A percentile compares a stretch with the other conserved stretches of the same genome.
Conservation (phyloP, 2,888 invertebrate species). For the Callinectes sapidus region DNA sequence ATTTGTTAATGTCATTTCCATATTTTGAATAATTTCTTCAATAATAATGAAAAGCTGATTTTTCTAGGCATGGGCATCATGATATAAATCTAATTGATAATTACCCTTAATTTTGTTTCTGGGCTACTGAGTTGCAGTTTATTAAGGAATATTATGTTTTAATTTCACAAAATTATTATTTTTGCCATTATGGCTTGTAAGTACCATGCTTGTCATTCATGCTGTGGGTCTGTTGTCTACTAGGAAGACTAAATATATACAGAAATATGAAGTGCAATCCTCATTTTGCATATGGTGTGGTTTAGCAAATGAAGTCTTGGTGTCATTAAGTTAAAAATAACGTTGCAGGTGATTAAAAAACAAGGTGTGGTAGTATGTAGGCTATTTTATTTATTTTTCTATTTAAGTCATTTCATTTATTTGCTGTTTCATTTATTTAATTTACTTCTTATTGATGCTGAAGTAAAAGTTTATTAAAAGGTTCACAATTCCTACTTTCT, state of each 20-base stretch:
- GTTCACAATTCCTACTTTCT: too few species aligned
- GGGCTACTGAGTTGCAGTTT: not conserved
- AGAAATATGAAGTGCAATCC: not conserved
- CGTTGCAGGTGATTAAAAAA: not conserved
- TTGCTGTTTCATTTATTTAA: too few species aligned
- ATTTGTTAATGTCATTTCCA: too few species aligned
- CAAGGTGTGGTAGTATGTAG: not conserved
- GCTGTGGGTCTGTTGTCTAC: constrained; percentile 18
- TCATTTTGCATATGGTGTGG: not conserved
- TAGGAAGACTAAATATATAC: not conserved
- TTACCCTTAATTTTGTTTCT: not conserved
- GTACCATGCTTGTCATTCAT: constrained; percentile 19
- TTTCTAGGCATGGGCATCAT: too few species aligned
- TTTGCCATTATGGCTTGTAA: not conserved
- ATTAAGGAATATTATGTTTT: not conserved
- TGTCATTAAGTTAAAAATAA: not conserved
- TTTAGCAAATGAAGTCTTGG: constrained; percentile 12
- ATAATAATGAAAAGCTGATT: too few species aligned
- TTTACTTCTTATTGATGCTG: too few species aligned
- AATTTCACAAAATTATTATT: not conserved
- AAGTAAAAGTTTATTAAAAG: too few species aligned
- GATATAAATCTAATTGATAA: not conserved
- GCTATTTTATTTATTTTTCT: not conserved
- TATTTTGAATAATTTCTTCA: too few species aligned
- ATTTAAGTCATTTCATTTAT: too few species aligned